Conservation (phyloP, 2,888 invertebrate species). For the Metacarcinus magister region DNA sequence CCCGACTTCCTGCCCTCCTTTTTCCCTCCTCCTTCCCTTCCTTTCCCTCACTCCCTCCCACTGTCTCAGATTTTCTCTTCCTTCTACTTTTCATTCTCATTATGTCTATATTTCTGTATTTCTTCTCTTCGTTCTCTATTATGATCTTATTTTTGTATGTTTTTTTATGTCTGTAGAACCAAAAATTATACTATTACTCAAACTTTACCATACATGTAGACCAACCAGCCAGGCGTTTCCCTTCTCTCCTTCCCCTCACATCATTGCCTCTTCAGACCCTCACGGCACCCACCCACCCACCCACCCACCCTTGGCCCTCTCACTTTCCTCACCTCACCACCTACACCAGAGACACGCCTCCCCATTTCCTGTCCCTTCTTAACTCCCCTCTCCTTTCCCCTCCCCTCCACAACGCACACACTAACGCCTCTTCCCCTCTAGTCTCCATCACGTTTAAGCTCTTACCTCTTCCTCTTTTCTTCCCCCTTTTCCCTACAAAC, state of each 20-base stretch:
- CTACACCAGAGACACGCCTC: background rate
- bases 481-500: background rate
- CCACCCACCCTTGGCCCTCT: background rate
- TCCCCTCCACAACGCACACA: background rate
- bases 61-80: background rate
- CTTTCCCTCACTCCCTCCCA: background rate
- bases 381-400: background rate
- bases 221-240: background rate
- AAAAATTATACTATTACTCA: background rate
- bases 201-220: background rate
- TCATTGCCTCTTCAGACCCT: background rate
- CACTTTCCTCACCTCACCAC: background rate
- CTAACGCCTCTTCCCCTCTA: background rate
- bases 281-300: background rate
- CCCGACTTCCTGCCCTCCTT: slow-evolving; percentile 38
- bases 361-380: background rate
- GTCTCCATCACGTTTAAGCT: slow-evolving; percentile 1
- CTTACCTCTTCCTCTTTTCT: slow-evolving; percentile 16
- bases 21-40: background rate
- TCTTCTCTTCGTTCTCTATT: background rate
- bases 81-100: background rate
- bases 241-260: background rate
- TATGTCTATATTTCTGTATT: background rate
- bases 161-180: background rate
- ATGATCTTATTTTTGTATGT: background rate